phyloP scores from a whole-genome alignment of 2,113 vertebrate genomes.

The Orthochromis malagaraziensis region DNA sequence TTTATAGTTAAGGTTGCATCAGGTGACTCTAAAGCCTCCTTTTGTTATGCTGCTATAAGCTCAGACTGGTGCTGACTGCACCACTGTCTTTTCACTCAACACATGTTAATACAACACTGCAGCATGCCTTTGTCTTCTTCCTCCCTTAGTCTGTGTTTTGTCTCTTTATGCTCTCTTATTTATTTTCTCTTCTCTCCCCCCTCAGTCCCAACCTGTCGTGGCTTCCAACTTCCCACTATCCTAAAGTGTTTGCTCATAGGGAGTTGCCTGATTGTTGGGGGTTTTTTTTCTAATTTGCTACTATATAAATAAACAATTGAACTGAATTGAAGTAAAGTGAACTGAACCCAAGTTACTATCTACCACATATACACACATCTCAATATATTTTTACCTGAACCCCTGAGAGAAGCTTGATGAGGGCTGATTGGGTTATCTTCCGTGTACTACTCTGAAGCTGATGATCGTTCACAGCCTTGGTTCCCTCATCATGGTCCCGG shows the following conservation, averaged over 20 bases:
- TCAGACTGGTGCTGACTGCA: not conserved
- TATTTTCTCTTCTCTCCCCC: not conserved
- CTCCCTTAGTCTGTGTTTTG: not conserved
- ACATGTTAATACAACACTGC: not conserved
- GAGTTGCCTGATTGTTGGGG: not conserved
- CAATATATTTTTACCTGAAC: constrained; percentile 47
- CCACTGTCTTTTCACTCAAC: not conserved
- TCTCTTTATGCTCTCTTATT: not conserved
- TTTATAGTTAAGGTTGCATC: not conserved
- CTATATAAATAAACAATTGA: not conserved
- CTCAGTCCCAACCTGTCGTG: not conserved
- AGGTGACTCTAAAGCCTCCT: not conserved
- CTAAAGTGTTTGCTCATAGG: not conserved
- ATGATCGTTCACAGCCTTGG: not conserved
- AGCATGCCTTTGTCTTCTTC: not conserved
- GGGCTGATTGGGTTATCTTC: constrained; percentile 13
- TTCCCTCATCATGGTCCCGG: constrained; percentile 30
- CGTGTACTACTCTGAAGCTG: constrained; percentile 23
- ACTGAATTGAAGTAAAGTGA: not conserved
- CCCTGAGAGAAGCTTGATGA: constrained; percentile 54
- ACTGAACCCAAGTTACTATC: not conserved
- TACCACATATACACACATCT: not conserved
- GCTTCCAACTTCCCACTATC: not conserved
- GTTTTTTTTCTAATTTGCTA: not conserved
- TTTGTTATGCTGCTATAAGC: not conserved